Base-by-base conservation (phyloP, 1,140 invertebrate genomes). In the Aphis craccivora region DNA sequence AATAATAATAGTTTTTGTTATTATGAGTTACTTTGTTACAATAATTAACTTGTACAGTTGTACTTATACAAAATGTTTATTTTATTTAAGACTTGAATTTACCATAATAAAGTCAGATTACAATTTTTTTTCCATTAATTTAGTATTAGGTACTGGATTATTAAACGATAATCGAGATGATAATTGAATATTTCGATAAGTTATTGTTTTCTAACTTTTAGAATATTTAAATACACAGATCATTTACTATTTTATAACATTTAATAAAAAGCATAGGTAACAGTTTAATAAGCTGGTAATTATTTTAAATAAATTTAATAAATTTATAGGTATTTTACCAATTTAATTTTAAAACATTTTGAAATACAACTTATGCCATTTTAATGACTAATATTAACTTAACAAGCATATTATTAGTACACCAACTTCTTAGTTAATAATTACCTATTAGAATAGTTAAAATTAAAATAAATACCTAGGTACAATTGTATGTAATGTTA, bases 381-480 rank as follows among this genome's bases (percentile, higher is more conserved):
- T 87, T 45, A 87, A 87, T 87, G 25, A 87, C 43, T 2, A 48
- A 23, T 84, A 84, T 40, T 84, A 40, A 87, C 43, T 87, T 87
- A 87, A 25, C 25, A 87, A n/a, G 25, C 40, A 48, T 48, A 45
- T 14, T 87, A 43, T n/a, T n/a, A 48, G 60, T 76, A 18, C 7
- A 45, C 6, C 25, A 9, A 11, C 43, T 45, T 48, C 43, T 48
- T 87, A 87, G 43, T 45, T 87, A 87, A 87, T 87, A 48, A 87
- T 76, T 25, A 43, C 84, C 43, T 43, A 25, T 45, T 45, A 87
- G 14, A 48, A n/a, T n/a, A 45, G 9, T 30, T n/a, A 5, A 87
- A 25, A 87, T 76, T 76, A n/a, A 20, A 76, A 76, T n/a, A 76
- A 76, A 76, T n/a, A n/a, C 30, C 60, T 67, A n/a, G n/a, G n/a